A percentile compares a stretch with the other conserved stretches of the same genome.
Conservation (phyloP, 2,888 invertebrate species). For the Cybosia mesomella region DNA sequence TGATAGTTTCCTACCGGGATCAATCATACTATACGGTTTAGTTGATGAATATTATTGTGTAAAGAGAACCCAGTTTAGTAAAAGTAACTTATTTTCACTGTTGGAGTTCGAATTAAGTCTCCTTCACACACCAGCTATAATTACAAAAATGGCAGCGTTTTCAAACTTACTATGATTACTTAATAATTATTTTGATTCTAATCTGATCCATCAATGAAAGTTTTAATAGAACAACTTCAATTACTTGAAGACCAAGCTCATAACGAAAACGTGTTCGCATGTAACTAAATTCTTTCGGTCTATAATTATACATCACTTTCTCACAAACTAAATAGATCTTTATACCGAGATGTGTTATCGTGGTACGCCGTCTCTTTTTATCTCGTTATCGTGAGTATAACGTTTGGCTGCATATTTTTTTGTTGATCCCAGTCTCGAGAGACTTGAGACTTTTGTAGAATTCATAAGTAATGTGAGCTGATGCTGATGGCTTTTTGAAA, state of each 20-base stretch:
- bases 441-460: conserved; percentile 8
- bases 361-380: conserved; percentile 53
- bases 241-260: conserved; percentile 21
- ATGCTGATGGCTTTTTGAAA: conserved; percentile 1
- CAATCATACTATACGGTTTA: background rate
- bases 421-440: conserved; percentile 27
- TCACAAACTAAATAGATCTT: conserved; percentile 55
- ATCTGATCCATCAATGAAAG: conserved; percentile 1
- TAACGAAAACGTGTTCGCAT: conserved; percentile 22
- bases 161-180: background rate
- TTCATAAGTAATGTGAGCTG: conserved; percentile 6
- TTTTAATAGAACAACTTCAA: conserved; percentile 7
- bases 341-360: conserved; percentile 55
- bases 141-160: background rate
- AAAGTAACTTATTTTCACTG: background rate
- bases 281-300: conserved; percentile 30
- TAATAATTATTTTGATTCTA: background rate
- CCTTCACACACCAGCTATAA: background rate
- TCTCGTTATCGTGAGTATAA: conserved; percentile 53
- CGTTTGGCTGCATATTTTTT: conserved; percentile 30
- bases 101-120: background rate
- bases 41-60: too few relatives aligned
- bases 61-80: background rate
- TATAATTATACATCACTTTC: conserved; percentile 59
- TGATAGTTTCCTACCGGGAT: background rate